Percentiles rank a stretch among this genome's conserved stretches.
Conservation (phyloP, 2,113 vertebrate species). For the Actenoides hombroni region DNA sequence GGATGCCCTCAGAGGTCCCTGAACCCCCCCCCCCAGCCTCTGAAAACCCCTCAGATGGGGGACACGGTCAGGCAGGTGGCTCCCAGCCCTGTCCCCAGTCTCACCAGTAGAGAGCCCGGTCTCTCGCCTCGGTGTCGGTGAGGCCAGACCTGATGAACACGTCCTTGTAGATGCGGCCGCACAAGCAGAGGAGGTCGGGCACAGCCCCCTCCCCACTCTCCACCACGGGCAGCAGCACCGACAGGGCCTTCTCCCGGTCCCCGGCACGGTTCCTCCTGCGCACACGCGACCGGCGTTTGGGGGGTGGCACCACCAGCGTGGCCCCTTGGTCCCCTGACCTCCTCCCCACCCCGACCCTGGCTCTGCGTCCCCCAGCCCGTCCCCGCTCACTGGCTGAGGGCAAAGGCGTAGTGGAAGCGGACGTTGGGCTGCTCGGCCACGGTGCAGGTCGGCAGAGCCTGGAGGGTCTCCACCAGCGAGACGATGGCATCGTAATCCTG, state of each 20-base stretch:
- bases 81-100: neutral
- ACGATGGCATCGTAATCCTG: constrained; percentile 88
- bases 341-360: no score
- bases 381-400: constrained; percentile 83
- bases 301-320: neutral
- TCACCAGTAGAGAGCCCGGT: constrained; percentile 86
- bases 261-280: constrained; percentile 83
- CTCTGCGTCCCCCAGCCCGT: neutral
- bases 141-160: constrained; percentile 85
- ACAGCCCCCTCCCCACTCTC: constrained; percentile 69
- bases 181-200: constrained; percentile 88
- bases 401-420: constrained; percentile 91
- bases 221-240: constrained; percentile 81
- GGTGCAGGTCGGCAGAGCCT: constrained; percentile 81
- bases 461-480: constrained; percentile 86
- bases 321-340: neutral
- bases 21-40: accelerated
- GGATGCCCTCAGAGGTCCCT: no score
- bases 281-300: accelerated
- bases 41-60: accelerated
- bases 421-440: constrained; percentile 84
- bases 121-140: constrained; percentile 72
- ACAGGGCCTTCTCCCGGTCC: constrained; percentile 85
- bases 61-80: accelerated
- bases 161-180: constrained; percentile 93